These are phyloP conservation scores for Camelus dromedarius DNA, from an alignment of 2,113 vertebrate species.

Conservation along the genomic window DNA sequence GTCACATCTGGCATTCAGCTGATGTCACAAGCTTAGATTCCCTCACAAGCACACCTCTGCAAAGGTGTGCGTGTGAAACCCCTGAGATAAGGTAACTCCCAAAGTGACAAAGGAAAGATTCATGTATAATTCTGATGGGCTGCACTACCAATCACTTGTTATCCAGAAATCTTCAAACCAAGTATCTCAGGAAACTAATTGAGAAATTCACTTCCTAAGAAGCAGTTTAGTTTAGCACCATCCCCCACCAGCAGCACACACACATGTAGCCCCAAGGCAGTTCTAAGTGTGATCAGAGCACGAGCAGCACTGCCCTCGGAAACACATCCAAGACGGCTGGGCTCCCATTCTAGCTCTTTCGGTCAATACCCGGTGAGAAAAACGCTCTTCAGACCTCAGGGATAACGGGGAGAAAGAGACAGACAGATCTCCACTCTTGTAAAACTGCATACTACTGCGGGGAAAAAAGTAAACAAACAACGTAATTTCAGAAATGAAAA, in stretches of 20 bases:
- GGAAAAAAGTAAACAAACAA: no score
- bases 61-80: not conserved
- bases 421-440: rapidly evolving
- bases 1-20: not conserved
- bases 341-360: rapidly evolving
- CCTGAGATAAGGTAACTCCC: not conserved
- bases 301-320: not conserved
- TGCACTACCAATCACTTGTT: not conserved
- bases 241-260: not conserved
- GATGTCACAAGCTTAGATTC: not conserved
- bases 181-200: not conserved
- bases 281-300: not conserved
- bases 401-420: not conserved
- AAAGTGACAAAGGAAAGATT: not conserved
- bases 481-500: not conserved
- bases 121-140: not conserved
- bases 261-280: not conserved
- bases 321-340: not conserved
- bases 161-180: not conserved
- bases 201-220: not conserved
- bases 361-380: rapidly evolving
- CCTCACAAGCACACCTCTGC: not conserved
- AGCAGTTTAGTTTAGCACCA: not conserved
- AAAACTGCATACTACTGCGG: not conserved
- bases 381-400: not conserved